Conservation (phyloP, 1,140 invertebrate species). For the Mamestra configurata region DNA sequence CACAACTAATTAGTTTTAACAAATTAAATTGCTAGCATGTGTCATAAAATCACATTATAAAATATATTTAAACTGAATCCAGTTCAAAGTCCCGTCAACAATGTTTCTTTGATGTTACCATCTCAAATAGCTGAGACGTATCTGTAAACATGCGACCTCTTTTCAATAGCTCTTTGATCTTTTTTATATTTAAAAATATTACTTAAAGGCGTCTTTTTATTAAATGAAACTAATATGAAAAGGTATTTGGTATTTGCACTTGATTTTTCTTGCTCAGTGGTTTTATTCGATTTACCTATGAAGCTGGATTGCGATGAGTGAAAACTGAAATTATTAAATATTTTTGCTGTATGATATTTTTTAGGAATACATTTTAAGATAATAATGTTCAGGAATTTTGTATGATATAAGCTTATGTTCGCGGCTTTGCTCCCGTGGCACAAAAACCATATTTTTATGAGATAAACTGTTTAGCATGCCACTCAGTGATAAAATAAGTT, state of each 20-base stretch:
- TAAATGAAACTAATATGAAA: conserved; percentile 24
- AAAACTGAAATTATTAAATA: not conserved
- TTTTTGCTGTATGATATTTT: not conserved
- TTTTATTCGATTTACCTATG: not conserved
- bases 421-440: too few species aligned
- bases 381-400: not conserved
- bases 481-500: too few species aligned
- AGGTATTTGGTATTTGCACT: conserved; percentile 18
- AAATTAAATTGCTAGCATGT: not conserved
- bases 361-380: not conserved
- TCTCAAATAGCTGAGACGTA: conserved; percentile 14
- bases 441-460: too few species aligned
- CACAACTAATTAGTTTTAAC: too few species aligned
- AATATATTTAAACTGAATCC: conserved; percentile 8
- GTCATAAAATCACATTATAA: conserved; percentile 17
- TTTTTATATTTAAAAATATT: conserved; percentile 28
- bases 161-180: conserved; percentile 27
- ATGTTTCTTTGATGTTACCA: conserved; percentile 21
- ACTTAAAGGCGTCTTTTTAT: conserved; percentile 15
- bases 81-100: not conserved
- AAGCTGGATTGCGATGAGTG: not conserved
- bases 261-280: conserved; percentile 19
- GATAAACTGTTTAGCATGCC: too few species aligned
- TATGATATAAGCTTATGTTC: too few species aligned
- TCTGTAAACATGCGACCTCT: conserved; percentile 26